Evolutionary conservation across 2,888 invertebrate species (phyloP), one percentile per base, ranked within the genome.

Genomic region (Abscondita cerata): DNA sequence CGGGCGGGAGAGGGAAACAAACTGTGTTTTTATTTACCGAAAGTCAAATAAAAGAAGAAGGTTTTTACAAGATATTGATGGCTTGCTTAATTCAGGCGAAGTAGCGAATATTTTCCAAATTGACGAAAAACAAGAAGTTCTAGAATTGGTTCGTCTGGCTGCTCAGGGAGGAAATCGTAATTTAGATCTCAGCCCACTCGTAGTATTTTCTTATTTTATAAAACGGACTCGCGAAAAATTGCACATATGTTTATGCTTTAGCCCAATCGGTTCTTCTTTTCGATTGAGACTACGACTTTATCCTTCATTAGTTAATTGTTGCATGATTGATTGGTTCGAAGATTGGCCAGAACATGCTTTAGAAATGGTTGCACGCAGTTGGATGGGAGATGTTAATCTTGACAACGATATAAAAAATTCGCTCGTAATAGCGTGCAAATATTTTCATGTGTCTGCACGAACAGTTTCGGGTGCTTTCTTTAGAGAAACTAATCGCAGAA

Each of bases 281-380:
- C 83, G 93, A 64, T 87, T 85, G 65, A 83, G 92, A 66, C 79
- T 95, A 13, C 82, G 93, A 54, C 83, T 92, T 68, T 95, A 90
- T 80, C 94, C 95, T 0, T 90, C 93, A 6, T 82, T 95, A 48
- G 90, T 95, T 40, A 94, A 92, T 78, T 93, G 93, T 77, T 94
- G 93, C 76, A 93, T 93, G 3, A 93, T 95, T 59, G 92, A 94
- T 75, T 95, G 94, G 94, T 94, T 91, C 78, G 89, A 92, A 76
- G 87, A 89, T 55, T 95, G 95, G 95, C 94, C 94, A 5, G 91
- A 92, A 79, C 91, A 93, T 76, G 93, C 95, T 1, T 80, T 95
- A 68, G 91, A 93, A 80, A 88, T 85, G 83, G 89, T 90, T 2
- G 94, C 93, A 12, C 83, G 88, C 72, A 84, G 86, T 72, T 92